phyloP scores from a whole-genome alignment of 2,113 vertebrate species.

The Cryptoleucopteryx plumbea region DNA sequence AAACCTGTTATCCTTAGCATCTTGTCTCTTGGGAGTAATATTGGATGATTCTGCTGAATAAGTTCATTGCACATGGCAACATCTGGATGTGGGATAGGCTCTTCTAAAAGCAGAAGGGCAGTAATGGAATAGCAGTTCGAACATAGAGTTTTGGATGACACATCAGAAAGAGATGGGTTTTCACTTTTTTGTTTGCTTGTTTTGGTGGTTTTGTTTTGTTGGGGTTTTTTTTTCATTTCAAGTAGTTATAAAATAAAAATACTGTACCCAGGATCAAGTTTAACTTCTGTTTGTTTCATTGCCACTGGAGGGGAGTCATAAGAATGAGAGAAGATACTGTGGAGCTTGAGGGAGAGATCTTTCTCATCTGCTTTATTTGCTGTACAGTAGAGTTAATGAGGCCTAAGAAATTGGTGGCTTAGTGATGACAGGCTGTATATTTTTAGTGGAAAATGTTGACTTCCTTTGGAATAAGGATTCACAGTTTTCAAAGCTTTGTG shows the following conservation, averaged over 20 bases:
- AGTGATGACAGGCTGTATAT: conserved; percentile 4
- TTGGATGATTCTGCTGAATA: neutral
- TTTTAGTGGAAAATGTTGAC: conserved; percentile 8
- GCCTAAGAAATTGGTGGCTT: neutral
- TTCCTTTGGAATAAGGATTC: conserved; percentile 4
- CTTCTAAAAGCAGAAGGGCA: neutral
- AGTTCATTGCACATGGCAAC: neutral
- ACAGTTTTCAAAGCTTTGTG: conserved; percentile 19
- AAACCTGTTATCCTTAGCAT: neutral
- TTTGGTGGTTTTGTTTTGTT: neutral
- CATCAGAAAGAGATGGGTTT: neutral
- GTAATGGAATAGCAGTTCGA: rapidly evolving
- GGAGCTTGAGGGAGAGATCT: neutral
- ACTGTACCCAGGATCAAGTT: rapidly evolving
- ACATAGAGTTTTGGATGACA: neutral
- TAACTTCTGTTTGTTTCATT: conserved; percentile 1
- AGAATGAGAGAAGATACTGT: neutral
- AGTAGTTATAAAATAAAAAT: neutral
- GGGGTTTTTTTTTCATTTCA: neutral
- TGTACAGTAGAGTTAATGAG: neutral
- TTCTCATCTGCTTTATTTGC: neutral
- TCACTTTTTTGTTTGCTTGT: neutral
- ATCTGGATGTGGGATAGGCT: neutral
- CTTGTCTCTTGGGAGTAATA: neutral
- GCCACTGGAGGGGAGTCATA: neutral